phyloP scores from a whole-genome alignment of 2,113 vertebrate genomes.

The Penelope pileata region DNA sequence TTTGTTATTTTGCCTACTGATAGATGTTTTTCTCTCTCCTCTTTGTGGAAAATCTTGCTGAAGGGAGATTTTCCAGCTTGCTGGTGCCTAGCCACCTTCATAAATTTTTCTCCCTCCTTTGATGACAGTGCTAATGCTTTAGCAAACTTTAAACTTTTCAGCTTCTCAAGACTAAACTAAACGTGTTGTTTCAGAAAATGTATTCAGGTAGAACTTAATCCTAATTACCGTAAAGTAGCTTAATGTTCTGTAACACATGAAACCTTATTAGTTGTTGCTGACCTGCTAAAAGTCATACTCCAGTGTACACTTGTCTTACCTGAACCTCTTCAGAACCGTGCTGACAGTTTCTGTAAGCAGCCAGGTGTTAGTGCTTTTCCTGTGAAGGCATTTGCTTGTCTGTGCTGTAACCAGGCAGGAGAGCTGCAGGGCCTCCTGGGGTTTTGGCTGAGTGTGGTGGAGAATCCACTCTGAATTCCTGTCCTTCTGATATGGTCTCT shows the following conservation, averaged over 20 bases:
- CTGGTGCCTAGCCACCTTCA: neutral
- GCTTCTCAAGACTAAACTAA: neutral
- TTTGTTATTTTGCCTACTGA: neutral
- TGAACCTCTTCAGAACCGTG: neutral
- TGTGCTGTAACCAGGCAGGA: neutral
- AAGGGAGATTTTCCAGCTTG: neutral
- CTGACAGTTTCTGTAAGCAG: neutral
- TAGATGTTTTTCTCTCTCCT: neutral
- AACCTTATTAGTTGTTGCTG: neutral
- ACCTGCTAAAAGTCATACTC: neutral
- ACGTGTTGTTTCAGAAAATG: neutral
- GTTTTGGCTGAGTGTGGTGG: neutral
- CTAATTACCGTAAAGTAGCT: neutral
- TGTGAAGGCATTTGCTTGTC: neutral
- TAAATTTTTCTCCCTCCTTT: neutral
- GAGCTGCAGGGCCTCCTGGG: neutral
- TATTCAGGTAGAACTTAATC: neutral
- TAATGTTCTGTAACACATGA: neutral
- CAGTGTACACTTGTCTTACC: neutral
- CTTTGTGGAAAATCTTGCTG: neutral
- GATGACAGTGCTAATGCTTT: neutral
- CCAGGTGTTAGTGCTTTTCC: neutral
- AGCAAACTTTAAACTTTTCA: neutral
- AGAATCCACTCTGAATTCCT: neutral
- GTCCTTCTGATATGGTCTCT: neutral